Evolutionary conservation across 2,888 invertebrate species (phyloP), one percentile per base, ranked within the genome.

Genomic region (Caenorhabditis japonica): DNA sequence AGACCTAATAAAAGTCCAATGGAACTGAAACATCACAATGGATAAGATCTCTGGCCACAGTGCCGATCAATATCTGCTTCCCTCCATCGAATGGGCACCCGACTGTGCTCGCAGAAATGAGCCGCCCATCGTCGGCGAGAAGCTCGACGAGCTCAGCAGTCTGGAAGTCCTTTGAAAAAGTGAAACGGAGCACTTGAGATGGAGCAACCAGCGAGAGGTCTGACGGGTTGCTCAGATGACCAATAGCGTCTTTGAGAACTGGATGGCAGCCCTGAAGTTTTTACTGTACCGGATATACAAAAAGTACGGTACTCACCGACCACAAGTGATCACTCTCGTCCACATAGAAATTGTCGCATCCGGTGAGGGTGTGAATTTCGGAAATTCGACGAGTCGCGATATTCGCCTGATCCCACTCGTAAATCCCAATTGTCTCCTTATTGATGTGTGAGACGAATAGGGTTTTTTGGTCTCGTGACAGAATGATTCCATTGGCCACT

Each of bases 391-490:
- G 21, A 4, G 59, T 21, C 7, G 34, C 47, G 1, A 47, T 7
- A 1, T 52, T 44, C 30, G 34, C 25, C 56, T 77, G 52, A 21
- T 61, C 38, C 55, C 73, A 62, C 0, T 51, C 19, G 44, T 69
- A 80, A 4, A 77, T 71, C 4, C 61, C 70, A 17, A 82, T 69
- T 2, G 41, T 66, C 43, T 74, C 60, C 25, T 69, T 39, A 43
- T 75, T 74, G 8, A 77, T 61, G 19, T 76, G 71, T 0, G 82
- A 71, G 4, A 80, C 76, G 43, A 79, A 70, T 4, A 82, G 52
- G 15, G 64, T 68, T 36, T 71, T 76, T 3, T 25, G 41, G 25
- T 76, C 68, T 17, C 55, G 30, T 25, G 77, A 76, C 21, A 79
- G 41, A 12, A 58, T 69, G 25, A 82, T 76, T 46, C 82, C 81